phyloP scores from a whole-genome alignment of 2,888 invertebrate species.

The Syrista parreyssii region DNA sequence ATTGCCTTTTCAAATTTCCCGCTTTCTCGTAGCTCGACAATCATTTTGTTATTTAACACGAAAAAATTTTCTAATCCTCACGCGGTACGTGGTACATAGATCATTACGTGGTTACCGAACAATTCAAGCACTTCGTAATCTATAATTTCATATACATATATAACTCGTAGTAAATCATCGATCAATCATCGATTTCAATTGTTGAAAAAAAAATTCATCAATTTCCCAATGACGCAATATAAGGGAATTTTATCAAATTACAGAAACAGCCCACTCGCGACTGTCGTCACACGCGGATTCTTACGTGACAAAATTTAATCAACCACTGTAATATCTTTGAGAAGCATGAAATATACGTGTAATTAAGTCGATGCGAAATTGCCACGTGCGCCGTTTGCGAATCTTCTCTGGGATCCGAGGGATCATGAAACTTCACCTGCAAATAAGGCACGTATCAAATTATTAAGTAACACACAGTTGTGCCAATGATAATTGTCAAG shows the following conservation, averaged over 20 bases:
- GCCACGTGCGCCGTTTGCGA: neutral
- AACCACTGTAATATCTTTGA: neutral
- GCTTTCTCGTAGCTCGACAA: too few species aligned
- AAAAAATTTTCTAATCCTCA: neutral
- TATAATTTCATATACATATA: neutral
- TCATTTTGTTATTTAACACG: neutral
- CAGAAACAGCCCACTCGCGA: neutral
- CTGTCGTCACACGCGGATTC: neutral
- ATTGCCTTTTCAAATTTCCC: neutral
- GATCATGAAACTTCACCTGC: neutral
- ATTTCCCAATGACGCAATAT: neutral
- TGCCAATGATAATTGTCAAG: neutral
- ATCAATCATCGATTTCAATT: neutral
- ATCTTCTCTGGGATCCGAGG: neutral
- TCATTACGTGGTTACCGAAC: neutral
- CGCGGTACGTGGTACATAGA: neutral
- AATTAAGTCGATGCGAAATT: constrained; percentile 2
- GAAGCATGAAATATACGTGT: neutral
- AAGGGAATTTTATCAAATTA: neutral
- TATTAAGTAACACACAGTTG: neutral
- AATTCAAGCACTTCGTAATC: neutral
- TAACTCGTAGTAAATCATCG: neutral
- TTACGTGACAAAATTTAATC: too few species aligned
- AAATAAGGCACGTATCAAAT: neutral
- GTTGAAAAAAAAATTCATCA: neutral